A percentile compares a stretch with the other conserved stretches of the same genome.
phyloP scores from a whole-genome alignment of 2,113 vertebrate genomes.

The Suricata suricatta region DNA sequence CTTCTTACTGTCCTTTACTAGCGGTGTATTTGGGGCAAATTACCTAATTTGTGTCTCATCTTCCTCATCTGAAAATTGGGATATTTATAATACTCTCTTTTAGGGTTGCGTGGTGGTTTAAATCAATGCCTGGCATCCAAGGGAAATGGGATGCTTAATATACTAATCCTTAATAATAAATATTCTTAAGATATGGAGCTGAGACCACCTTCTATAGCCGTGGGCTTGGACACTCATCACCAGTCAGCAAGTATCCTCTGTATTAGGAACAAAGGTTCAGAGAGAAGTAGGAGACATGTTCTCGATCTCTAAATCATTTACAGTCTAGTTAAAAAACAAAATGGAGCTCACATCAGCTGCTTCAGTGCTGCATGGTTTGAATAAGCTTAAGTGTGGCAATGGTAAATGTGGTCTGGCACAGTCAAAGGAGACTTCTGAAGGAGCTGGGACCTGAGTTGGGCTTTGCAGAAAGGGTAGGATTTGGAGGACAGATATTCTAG shows the following conservation, averaged over 20 bases:
- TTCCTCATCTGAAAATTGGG: neutral
- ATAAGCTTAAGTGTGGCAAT: neutral
- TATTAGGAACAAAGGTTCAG: neutral
- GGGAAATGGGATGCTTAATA: neutral
- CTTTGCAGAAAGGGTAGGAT: neutral
- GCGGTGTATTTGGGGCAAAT: neutral
- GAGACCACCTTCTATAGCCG: neutral
- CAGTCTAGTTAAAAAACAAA: neutral
- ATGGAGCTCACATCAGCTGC: neutral
- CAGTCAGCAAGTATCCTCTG: neutral
- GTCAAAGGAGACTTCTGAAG: neutral
- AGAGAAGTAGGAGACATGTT: neutral
- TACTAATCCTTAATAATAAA: neutral
- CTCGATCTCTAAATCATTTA: neutral
- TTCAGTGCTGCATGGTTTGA: neutral
- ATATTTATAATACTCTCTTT: slow-evolving; percentile 19
- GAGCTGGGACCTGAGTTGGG: neutral
- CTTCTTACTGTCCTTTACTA: neutral
- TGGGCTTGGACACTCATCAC: neutral
- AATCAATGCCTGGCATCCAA: neutral
- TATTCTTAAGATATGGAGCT: neutral
- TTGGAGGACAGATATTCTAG: neutral
- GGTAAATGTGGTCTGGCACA: neutral
- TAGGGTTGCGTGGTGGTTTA: neutral
- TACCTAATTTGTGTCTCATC: neutral